Base-by-base conservation (phyloP, 2,888 invertebrate genomes). In the Amblyteles armatorius region DNA sequence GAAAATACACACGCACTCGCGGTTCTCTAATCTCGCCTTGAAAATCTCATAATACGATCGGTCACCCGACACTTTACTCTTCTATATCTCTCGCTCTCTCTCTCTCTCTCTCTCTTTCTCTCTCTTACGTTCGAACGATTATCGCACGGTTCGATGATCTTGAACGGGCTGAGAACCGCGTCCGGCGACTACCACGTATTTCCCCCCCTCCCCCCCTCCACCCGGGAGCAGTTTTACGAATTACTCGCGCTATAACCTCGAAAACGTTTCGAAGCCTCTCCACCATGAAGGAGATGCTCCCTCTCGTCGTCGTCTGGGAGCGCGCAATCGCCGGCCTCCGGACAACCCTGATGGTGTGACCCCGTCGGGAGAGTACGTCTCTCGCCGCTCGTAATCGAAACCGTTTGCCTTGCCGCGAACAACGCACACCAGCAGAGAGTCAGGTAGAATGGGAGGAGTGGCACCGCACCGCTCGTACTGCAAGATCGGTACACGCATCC, bases 231-330 rank as follows among this genome's bases (percentile, higher is more conserved):
- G 60, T 13, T 60, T 26, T 26, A 76, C 16, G 72, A 76, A 69
- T 65, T 72, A 69, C 16, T 60, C 74, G 71, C 52, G 81, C 79
- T 74, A 86, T 84, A 78, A 83, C 78, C 67, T 83, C 81, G n/a
- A 72, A 76, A 60, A 52, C 52, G 13, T 89, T 89, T 88, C 77
- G 87, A 89, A 89, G 87, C 79, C 69, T 83, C 79, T 74, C 83
- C 84, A 85, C 85, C 84, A 78, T 65, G 72, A 44, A 55, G 36
- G 74, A 73, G 50, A 80, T 60, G 60, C 26, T 65, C n/a, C 33
- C 33, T 5, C 33, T 22, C 33, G 26, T 26, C 33, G 26, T 26
- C 57, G 26, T 48, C 55, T 73, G 67, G 57, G 22, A 50, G 67
- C 67, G 79, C 80, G 80, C 76, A 77, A 84, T 68, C 77, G 80